Base-by-base conservation (phyloP, 2,113 vertebrate species). In the Delphinapterus leucas region DNA sequence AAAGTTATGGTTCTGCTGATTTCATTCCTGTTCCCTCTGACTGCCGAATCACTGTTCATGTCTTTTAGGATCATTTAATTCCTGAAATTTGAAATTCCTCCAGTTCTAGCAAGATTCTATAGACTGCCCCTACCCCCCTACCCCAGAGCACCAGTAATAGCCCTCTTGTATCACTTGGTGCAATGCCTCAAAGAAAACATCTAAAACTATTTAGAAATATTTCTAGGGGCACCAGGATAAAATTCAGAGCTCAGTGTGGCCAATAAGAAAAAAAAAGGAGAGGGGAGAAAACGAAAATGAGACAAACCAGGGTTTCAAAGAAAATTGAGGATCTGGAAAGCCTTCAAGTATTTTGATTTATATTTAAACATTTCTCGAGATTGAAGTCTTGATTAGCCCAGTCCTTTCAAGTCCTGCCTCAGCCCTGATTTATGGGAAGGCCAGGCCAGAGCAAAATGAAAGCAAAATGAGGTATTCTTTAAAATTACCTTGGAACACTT, bases 351-450 rank as follows among this genome's bases (percentile, higher is more conserved):
- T 98, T 98, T 98, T 99, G 98, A 99, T 99, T 98, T 98, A 98
- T 98, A 98, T 98, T 98, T 99, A 99, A 98, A 98, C 98, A 98
- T 98, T 98, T 98, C 94, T 98, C 86, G 97, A 98, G 98, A 98
- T 98, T 98, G 98, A 97, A 98, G 95, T 98, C 98, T 98, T 99
- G 98, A 99, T 99, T 98, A 98, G 98, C 98, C 97, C 94, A 97
- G 98, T 98, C 97, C 97, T 98, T 98, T 98, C 97, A 97, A 97
- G 91, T 98, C 98, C 97, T 90, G 97, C 98, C 98, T 98, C 93
- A 97, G 91, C 82, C 80, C 97, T 98, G 98, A 98, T 99, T 98
- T 99, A 98, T 98, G 97, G 96, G 97, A 97, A 98, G 94, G 96
- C 98, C 98, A 97, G 97, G 97, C 97, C 93, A 90, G 91, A 92